Evolutionary conservation across 2,888 invertebrate genomes (phyloP).

Genomic region (Sinodicranocentrus sp.): DNA sequence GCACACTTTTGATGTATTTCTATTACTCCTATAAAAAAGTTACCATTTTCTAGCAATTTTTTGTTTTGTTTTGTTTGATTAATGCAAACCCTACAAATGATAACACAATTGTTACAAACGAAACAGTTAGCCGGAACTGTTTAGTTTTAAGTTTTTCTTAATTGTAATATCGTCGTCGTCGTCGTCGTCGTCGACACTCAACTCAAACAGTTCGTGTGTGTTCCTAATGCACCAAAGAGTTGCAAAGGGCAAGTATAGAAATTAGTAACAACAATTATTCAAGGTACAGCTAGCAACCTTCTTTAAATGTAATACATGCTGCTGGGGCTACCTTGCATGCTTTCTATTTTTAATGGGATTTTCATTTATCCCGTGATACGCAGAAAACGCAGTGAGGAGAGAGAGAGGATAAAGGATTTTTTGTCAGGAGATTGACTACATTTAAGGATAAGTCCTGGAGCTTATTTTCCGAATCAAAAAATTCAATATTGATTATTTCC

Average conservation of each 20-base stretch:
- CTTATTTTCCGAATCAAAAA: no score
- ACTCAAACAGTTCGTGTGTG: neutral
- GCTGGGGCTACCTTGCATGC: conserved; percentile 55
- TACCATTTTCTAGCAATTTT: conserved; percentile 19
- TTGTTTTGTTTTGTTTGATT: neutral
- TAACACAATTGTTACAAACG: neutral
- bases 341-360: conserved; percentile 22
- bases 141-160: conserved; percentile 14
- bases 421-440: no score
- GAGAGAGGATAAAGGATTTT: neutral
- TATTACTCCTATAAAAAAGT: conserved; percentile 50
- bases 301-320: conserved; percentile 66
- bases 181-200: neutral
- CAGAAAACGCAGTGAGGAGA: neutral
- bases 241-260: conserved; percentile 27
- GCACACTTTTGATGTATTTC: conserved; percentile 64
- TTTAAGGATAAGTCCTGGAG: no score
- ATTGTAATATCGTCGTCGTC: conserved; percentile 6
- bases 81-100: neutral
- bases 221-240: conserved; percentile 34
- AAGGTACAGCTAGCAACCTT: conserved; percentile 71
- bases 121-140: conserved; percentile 56
- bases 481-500: neutral
- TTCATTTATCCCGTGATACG: neutral
- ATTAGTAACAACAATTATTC: conserved; percentile 32